Evolutionary conservation across 2,113 vertebrate species (phyloP).

Genomic region (Clinocottus analis): DNA sequence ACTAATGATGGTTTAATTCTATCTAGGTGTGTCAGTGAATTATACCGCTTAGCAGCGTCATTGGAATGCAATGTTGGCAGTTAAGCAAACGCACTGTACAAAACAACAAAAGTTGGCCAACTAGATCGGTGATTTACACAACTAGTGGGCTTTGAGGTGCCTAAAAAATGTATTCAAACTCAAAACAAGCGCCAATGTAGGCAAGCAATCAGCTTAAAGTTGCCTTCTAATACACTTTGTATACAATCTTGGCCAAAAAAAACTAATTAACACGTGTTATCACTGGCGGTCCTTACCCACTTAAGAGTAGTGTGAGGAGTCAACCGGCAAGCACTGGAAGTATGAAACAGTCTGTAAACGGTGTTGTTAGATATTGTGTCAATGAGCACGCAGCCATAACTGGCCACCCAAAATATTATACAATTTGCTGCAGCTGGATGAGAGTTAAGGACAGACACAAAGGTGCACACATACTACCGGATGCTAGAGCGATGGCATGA

Average conservation of each 20-base stretch:
- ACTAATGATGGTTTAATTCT: neutral
- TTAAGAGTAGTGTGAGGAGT: neutral
- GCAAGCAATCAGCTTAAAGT: neutral
- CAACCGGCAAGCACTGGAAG: neutral
- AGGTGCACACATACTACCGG: too few species aligned
- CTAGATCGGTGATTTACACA: neutral
- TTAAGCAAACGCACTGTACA: neutral
- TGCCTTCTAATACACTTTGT: neutral
- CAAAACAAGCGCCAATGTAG: neutral
- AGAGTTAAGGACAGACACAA: too few species aligned
- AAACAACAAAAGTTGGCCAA: neutral
- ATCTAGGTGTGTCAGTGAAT: neutral
- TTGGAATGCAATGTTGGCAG: neutral
- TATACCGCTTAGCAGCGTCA: neutral
- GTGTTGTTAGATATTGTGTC: neutral
- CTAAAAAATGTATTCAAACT: neutral
- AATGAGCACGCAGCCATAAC: neutral
- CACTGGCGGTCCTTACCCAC: neutral
- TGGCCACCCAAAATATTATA: neutral
- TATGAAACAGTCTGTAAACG: neutral
- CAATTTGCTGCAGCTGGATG: neutral
- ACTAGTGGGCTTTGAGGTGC: neutral
- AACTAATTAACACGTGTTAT: neutral
- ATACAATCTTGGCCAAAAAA: too few species aligned
- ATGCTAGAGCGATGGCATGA: too few species aligned